phyloP scores from a whole-genome alignment of 92 coral and sea anemone genomes.

The Diadumene lineata region DNA sequence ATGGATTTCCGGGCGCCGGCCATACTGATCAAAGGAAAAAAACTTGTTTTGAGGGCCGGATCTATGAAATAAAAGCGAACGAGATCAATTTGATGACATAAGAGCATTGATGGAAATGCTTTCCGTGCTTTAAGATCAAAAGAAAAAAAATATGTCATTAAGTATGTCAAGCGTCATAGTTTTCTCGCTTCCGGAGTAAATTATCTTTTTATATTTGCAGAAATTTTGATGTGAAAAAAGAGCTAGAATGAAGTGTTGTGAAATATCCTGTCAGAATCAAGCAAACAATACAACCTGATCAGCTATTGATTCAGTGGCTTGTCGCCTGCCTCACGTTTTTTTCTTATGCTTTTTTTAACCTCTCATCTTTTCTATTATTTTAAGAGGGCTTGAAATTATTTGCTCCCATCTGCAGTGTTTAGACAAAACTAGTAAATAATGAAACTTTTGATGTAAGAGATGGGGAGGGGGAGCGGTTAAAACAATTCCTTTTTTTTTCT shows the following conservation, averaged over 20 bases:
- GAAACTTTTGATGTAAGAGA: no score
- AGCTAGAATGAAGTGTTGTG: background rate
- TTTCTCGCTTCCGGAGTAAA: conserved; percentile 33
- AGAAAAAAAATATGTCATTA: conserved; percentile 30
- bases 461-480: no score
- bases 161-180: conserved; percentile 10
- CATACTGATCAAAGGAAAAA: conserved; percentile 18
- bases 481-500: no score
- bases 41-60: conserved; percentile 27
- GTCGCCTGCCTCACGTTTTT: background rate
- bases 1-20: conserved; percentile 33
- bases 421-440: no score
- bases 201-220: background rate
- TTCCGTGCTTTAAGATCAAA: conserved; percentile 24
- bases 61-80: conserved; percentile 5
- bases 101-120: conserved; percentile 31
- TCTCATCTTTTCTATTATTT: no score
- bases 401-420: no score
- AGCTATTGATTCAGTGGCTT: background rate
- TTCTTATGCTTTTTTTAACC: no score
- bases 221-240: background rate
- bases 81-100: conserved; percentile 26
- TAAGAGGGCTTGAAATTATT: no score
- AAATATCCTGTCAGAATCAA: background rate
- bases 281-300: background rate